Evolutionary conservation across 1,140 invertebrate genomes (phyloP), one percentile per base, ranked within the genome.

Genomic region (Octopus bimaculoides): DNA sequence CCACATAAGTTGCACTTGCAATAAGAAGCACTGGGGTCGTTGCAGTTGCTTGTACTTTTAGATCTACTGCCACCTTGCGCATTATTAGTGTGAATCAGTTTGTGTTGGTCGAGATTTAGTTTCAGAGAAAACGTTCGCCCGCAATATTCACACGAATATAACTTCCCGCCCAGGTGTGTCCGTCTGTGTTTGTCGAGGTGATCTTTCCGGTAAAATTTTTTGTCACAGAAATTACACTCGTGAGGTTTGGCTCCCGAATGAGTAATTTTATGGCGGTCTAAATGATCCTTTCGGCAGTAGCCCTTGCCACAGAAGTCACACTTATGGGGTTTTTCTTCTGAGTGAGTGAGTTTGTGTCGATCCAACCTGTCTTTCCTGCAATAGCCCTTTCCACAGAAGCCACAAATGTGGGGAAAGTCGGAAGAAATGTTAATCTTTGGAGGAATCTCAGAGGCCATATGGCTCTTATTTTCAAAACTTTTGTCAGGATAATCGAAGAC

Each of bases 171-270:
- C 79, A 93, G 92, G 83, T 94, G 93, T 78, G 92, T 92, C 55
- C 93, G 86, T 89, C 92, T 91, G 86, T 94, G 93, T 14, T 93
- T 90, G 26, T 92, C 91, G 2, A 94, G 87, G 20, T 93, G 92
- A 85, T 94, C 93, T 89, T 92, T 91, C 56, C 93, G 90, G 82
- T 93, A 93, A 84, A 94, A 94, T 79, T 90, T 88, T 6, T 91
- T 93, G 93, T 93, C 95, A 89, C 96, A 97, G 73, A 94, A 94
- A 91, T 96, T 95, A 88, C 96, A 97, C 54, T 93, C 93, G 86
- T 95, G 96, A 14, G 95, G 95, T 88, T 96, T 95, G 87, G 96
- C 95, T 0, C 95, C 95, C 5, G 95, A 95, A 85, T 92, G 95
- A 85, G 96, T 82, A 8, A 84, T 20, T 55, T 54, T 78, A 74